phyloP scores from a whole-genome alignment of 1,140 invertebrate genomes.

The Alviniconcha marisindica region DNA sequence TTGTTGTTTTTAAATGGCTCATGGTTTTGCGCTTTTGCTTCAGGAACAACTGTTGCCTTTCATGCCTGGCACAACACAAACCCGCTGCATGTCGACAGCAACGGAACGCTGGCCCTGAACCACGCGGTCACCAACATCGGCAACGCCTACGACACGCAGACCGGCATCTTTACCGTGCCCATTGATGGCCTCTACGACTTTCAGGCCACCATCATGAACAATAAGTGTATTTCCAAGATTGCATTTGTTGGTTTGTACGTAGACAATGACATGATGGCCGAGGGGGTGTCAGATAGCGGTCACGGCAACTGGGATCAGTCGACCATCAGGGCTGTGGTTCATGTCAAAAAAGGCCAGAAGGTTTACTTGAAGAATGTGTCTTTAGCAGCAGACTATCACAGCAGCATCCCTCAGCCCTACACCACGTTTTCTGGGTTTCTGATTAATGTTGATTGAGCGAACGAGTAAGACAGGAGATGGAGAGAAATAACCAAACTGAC shows the following conservation, averaged over 20 bases:
- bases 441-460: not conserved
- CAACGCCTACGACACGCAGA: no score
- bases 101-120: no score
- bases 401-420: not conserved
- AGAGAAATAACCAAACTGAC: no score
- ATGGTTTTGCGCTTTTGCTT: no score
- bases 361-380: not conserved
- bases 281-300: not conserved
- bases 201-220: not conserved
- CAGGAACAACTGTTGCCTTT: no score
- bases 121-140: no score
- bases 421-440: constrained; percentile 7
- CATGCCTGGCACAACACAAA: no score
- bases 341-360: not conserved
- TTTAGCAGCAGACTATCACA: not conserved
- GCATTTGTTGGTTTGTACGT: not conserved
- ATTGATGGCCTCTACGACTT: no score
- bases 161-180: no score
- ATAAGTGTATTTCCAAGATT: not conserved
- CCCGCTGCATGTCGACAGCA: no score
- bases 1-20: no score
- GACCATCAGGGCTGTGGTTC: not conserved
- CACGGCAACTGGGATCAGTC: constrained; percentile 4
- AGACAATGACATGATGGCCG: not conserved
- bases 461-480: no score